A percentile compares a stretch with the other conserved stretches of the same genome.
These are phyloP conservation scores for Fregetta grallaria DNA, from an alignment of 2,113 vertebrate species.

Conservation along the genomic window DNA sequence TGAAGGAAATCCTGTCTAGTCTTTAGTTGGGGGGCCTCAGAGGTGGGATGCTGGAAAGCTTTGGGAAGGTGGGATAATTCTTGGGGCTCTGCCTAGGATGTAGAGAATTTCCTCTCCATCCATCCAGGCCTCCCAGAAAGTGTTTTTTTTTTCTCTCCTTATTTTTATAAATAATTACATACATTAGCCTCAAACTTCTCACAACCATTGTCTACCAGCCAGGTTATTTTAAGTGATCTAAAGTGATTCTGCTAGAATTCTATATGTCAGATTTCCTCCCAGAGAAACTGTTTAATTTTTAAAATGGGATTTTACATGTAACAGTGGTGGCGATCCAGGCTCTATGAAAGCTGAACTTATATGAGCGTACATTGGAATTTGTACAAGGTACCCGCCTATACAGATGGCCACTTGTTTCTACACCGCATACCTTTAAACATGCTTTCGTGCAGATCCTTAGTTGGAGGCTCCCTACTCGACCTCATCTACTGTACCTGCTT, in stretches of 20 bases:
- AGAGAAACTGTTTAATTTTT: not conserved
- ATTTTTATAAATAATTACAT: not conserved
- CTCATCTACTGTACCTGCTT: not conserved
- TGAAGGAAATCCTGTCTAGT: slow-evolving; percentile 3
- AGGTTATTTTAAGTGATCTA: not conserved
- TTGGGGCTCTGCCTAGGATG: not conserved
- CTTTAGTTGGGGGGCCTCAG: not conserved
- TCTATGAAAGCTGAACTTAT: not conserved
- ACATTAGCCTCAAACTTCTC: not conserved
- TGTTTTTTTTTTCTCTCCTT: not conserved
- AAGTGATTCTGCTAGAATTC: not conserved
- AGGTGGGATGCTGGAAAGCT: not conserved
- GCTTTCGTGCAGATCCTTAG: not conserved
- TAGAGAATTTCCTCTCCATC: not conserved
- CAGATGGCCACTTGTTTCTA: not conserved
- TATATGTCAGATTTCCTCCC: not conserved
- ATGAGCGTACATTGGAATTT: not conserved
- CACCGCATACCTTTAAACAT: not conserved
- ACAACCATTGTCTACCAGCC: not conserved
- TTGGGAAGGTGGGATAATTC: not conserved
- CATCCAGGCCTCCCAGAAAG: not conserved
- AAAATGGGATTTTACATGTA: not conserved
- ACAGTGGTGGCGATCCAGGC: not conserved
- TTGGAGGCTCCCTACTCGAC: not conserved
- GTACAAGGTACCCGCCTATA: not conserved